These are phyloP conservation scores for Pecten maximus DNA, from an alignment of 2,888 invertebrate species.

Conservation along the genomic window DNA sequence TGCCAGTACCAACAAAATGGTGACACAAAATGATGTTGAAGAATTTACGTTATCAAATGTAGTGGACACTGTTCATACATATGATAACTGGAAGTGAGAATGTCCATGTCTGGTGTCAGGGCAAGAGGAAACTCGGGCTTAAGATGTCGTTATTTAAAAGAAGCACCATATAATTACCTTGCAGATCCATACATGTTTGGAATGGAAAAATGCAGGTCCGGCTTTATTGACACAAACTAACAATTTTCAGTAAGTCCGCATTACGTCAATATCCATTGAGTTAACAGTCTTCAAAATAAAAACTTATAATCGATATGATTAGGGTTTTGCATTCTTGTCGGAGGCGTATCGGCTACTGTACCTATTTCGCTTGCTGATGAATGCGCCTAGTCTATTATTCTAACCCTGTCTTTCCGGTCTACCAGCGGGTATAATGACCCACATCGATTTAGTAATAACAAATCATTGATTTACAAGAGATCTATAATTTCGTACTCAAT, in stretches of 20 bases:
- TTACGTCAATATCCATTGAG: not conserved
- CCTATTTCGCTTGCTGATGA: not conserved
- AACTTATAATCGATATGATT: not conserved
- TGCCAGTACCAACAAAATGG: no score
- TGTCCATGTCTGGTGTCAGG: no score
- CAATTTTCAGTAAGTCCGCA: not conserved
- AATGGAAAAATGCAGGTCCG: no score
- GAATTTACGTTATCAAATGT: no score
- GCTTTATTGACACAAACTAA: no score
- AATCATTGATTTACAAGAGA: not conserved
- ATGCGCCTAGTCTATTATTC: not conserved
- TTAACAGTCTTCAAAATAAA: not conserved
- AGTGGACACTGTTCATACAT: no score
- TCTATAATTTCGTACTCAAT: slow-evolving; percentile 1
- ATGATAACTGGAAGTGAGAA: no score
- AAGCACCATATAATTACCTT: no score
- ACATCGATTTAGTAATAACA: not conserved
- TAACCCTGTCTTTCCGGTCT: not conserved
- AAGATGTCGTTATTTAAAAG: no score
- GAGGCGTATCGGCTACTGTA: not conserved
- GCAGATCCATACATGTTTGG: no score
- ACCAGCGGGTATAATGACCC: slow-evolving; percentile 10
- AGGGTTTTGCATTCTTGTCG: not conserved
- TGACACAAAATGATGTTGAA: no score
- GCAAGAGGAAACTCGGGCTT: no score